Percentiles rank a stretch among this genome's conserved stretches.
These are phyloP conservation scores for Emydura subglobosa DNA, from an alignment of 2,113 vertebrate species.

Conservation along the genomic window DNA sequence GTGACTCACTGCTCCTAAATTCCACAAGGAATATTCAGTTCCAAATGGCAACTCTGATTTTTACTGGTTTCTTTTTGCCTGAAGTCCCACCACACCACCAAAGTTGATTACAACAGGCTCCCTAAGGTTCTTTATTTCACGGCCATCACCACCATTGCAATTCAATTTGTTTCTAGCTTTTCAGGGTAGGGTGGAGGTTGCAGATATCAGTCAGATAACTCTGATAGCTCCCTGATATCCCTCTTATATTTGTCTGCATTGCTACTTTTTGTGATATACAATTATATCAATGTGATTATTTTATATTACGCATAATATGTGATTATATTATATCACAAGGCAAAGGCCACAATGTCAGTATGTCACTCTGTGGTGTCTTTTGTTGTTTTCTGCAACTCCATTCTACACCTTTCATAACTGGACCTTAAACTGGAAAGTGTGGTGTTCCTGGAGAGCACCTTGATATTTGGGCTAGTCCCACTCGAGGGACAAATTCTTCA, in stretches of 20 bases:
- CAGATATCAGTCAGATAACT: rapidly evolving
- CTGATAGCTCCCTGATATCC: rapidly evolving
- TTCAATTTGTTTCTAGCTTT: not conserved
- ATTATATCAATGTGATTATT: not conserved
- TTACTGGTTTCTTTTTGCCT: not conserved
- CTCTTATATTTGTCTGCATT: not conserved
- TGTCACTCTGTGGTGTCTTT: rapidly evolving
- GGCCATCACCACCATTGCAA: not conserved
- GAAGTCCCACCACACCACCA: not conserved
- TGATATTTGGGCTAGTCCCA: not conserved
- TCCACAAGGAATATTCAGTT: slow-evolving; percentile 20
- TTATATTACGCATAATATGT: not conserved
- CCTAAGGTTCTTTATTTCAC: not conserved
- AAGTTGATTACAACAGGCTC: not conserved
- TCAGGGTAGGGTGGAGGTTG: rapidly evolving
- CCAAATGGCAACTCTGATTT: not conserved
- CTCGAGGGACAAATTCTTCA: rapidly evolving
- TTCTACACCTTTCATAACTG: not conserved
- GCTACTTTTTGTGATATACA: not conserved
- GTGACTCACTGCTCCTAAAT: not conserved
- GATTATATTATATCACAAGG: rapidly evolving
- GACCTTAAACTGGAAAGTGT: not conserved
- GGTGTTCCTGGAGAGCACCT: too few relatives aligned
- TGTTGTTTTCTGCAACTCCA: not conserved
- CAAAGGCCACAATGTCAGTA: rapidly evolving